These are phyloP conservation scores for Actinopyga echinites DNA, from an alignment of 53 echinoderm and acorn worm species.

Conservation along the genomic window DNA sequence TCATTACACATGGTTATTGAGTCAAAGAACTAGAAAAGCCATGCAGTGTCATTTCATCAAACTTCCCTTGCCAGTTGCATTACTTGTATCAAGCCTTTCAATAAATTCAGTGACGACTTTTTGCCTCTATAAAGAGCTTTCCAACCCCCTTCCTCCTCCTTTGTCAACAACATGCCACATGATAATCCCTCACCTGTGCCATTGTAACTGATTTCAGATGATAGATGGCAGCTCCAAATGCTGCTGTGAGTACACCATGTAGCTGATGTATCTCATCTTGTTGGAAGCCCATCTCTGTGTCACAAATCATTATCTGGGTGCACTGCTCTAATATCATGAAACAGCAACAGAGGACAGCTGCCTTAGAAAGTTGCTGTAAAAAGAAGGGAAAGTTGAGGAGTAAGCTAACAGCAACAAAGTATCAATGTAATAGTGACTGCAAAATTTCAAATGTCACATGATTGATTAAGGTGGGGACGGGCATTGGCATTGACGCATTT, in stretches of 20 bases:
- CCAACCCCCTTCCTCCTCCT: too few species aligned
- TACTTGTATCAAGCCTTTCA: too few species aligned
- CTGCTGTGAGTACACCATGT: constrained; percentile 84
- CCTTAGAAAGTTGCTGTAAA: constrained; percentile 62
- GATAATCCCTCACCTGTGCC: constrained; percentile 49
- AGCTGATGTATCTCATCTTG: constrained; percentile 56
- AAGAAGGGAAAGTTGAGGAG: neutral
- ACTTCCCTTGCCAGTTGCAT: too few species aligned
- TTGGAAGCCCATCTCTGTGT: constrained; percentile 49
- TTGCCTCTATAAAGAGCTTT: too few species aligned
- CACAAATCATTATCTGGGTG: constrained; percentile 74
- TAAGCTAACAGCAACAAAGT: neutral
- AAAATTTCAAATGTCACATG: neutral
- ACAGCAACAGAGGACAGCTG: constrained; percentile 72
- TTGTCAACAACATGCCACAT: too few species aligned
- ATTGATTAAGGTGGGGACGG: too few species aligned
- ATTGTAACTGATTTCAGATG: constrained; percentile 62
- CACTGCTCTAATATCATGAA: constrained; percentile 79
- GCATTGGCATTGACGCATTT: too few species aligned
- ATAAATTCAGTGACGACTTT: too few species aligned
- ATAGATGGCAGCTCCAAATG: constrained; percentile 80
- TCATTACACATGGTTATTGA: too few species aligned
- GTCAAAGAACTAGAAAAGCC: too few species aligned
- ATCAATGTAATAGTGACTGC: neutral
- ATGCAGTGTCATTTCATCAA: too few species aligned